phyloP scores from a whole-genome alignment of 2,797 vertebrate genomes.

The Hyperoplus lanceolatus region DNA sequence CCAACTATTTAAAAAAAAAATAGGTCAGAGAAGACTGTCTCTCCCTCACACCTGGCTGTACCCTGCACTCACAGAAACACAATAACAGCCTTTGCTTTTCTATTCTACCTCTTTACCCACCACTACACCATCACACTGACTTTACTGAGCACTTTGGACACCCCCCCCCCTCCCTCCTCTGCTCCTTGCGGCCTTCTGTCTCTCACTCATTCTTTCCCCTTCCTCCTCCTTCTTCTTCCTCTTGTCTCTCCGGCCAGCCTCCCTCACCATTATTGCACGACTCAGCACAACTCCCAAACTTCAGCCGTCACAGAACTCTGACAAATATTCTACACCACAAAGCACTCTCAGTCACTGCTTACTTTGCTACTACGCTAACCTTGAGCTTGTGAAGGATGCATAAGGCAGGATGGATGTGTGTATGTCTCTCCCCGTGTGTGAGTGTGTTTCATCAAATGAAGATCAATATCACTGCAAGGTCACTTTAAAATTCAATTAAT shows the following conservation, averaged over 20 bases:
- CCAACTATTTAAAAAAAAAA: slow-evolving; percentile 63
- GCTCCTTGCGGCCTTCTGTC: not conserved
- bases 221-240: slow-evolving; percentile 43
- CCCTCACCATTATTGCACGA: slow-evolving; percentile 67
- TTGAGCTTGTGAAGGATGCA: slow-evolving; percentile 78
- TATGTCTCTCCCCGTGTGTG: slow-evolving; percentile 33
- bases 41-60: slow-evolving; percentile 63
- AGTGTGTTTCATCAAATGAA: slow-evolving; percentile 78
- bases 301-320: slow-evolving; percentile 78
- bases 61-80: slow-evolving; percentile 26
- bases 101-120: slow-evolving; percentile 13
- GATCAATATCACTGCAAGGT: slow-evolving; percentile 86
- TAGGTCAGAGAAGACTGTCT: slow-evolving; percentile 77
- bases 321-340: slow-evolving; percentile 77
- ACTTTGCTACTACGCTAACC: slow-evolving; percentile 77
- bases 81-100: slow-evolving; percentile 36
- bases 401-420: slow-evolving; percentile 57
- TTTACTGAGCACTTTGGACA: slow-evolving; percentile 39
- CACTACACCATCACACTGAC: slow-evolving; percentile 11
- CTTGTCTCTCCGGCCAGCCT: slow-evolving; percentile 44
- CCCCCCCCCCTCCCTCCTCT: slow-evolving; percentile 4
- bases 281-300: slow-evolving; percentile 82
- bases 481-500: slow-evolving; percentile 86
- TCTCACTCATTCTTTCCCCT: slow-evolving; percentile 13
- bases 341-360: slow-evolving; percentile 73